Evolutionary conservation across 2,113 vertebrate genomes (phyloP), one percentile per base, ranked within the genome.

Genomic region (Aplodontia rufa): DNA sequence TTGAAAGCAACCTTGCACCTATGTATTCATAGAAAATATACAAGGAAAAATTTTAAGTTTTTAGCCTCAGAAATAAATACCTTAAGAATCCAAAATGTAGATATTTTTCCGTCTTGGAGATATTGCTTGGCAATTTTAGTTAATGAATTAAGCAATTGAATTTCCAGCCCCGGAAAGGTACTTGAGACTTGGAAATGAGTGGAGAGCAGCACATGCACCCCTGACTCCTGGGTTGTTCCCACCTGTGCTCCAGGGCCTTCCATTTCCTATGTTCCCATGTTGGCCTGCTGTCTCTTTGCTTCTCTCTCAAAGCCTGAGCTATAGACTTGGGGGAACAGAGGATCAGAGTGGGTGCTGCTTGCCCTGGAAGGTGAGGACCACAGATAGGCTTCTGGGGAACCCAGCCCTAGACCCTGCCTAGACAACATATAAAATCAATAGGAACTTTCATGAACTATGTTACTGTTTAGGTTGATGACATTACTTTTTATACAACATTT

Each of bases 301-400:
- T 64, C 28, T 51, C 11, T 49, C 11, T 86, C 1, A 26, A 16
- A 51, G 10, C 37, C 66, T 10, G 79, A 17, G 72, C 45, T 40
- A 49, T 42, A 62, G 35, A 11, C 16, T 1, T 37, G 49, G 19
- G 22, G 7, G 3, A n/a, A 3, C 1, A 5, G 92, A 69, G 20
- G 45, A 35, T 22, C 8, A 37, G 30, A 37, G 40, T 20, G 30
- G 28, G 8, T 40, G 3, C 35, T 16, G 30, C n/a, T 0, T 74
- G 87, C 24, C 5, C 1, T 71, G 35, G 28, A 72, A 69, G 51
- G 11, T 80, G n/a, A n/a, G 26, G n/a, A 24, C 66, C 26, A 26
- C 0, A 5, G 4, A 17, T 47, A 16, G n/a, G n/a, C n/a, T n/a
- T n/a, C n/a, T n/a, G n/a, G 8, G 40, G 62, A 58, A 66, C 8